Evolutionary conservation across 2,113 vertebrate genomes (phyloP).

Genomic region (Ammodytes marinus): DNA sequence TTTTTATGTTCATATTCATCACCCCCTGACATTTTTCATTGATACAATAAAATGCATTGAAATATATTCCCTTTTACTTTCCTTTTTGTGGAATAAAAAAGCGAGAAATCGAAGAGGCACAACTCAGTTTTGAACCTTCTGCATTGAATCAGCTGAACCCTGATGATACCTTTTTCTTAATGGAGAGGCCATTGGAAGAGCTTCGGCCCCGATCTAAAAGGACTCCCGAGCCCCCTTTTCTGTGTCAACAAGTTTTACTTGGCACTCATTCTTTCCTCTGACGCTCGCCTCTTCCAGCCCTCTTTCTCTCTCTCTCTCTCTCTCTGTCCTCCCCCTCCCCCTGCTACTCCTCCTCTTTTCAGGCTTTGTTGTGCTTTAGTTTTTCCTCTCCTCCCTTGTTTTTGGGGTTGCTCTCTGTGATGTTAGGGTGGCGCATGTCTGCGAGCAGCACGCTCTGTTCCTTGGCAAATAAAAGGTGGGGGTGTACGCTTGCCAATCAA

Average conservation of each 20-base stretch:
- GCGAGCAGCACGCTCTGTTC: slow-evolving; percentile 63
- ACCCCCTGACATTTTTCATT: not conserved
- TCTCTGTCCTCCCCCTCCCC: slow-evolving; percentile 47
- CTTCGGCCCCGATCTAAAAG: slow-evolving; percentile 30
- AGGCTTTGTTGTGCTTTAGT: slow-evolving; percentile 71
- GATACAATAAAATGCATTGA: slow-evolving; percentile 7
- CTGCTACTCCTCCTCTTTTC: slow-evolving; percentile 60
- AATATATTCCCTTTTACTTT: not conserved
- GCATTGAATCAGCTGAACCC: not conserved
- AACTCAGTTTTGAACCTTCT: not conserved
- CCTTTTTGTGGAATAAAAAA: not conserved
- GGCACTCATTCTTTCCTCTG: slow-evolving; percentile 63
- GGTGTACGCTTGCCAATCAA: slow-evolving; percentile 77
- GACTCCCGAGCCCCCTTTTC: slow-evolving; percentile 52
- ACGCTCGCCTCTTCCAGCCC: slow-evolving; percentile 64
- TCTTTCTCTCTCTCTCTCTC: slow-evolving; percentile 56
- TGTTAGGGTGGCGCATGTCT: slow-evolving; percentile 73
- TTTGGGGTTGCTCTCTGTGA: slow-evolving; percentile 72
- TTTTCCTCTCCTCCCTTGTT: slow-evolving; percentile 66
- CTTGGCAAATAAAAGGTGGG: slow-evolving; percentile 77
- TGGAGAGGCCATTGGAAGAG: slow-evolving; percentile 3
- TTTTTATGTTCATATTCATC: slow-evolving; percentile 14
- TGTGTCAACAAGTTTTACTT: slow-evolving; percentile 78
- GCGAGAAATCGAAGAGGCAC: not conserved
- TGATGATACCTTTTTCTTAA: not conserved